phyloP scores from a whole-genome alignment of 2,888 invertebrate genomes.

The Scaptomyza tumidula region DNA sequence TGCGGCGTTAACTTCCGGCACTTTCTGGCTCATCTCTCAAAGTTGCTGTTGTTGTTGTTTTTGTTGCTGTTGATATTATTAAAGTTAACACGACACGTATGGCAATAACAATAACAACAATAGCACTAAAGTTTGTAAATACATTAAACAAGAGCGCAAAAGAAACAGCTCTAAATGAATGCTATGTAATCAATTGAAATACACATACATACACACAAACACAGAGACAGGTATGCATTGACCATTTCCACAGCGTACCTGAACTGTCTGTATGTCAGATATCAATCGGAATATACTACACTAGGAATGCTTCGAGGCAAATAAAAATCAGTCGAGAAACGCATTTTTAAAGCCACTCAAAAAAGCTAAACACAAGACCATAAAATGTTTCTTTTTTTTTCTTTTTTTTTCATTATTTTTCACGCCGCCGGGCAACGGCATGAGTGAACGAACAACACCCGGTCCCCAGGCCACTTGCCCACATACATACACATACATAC shows the following conservation, averaged over 20 bases:
- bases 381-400: conserved; percentile 51
- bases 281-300: conserved; percentile 70
- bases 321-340: conserved; percentile 73
- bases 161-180: conserved; percentile 27
- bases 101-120: conserved; percentile 45
- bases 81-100: conserved; percentile 55
- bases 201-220: conserved; percentile 9
- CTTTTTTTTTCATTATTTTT: conserved; percentile 34
- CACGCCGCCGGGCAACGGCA: conserved; percentile 46
- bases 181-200: conserved; percentile 42
- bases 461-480: conserved; percentile 33
- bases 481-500: conserved; percentile 8
- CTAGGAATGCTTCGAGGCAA: conserved; percentile 59
- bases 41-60: conserved; percentile 6
- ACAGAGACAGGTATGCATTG: conserved; percentile 6
- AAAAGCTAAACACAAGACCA: conserved; percentile 68
- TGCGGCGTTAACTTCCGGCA: conserved; percentile 70
- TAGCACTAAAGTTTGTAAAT: conserved; percentile 31
- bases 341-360: conserved; percentile 74
- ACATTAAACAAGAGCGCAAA: conserved; percentile 28
- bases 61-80: conserved; percentile 28
- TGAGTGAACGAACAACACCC: conserved; percentile 13
- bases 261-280: conserved; percentile 19
- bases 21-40: conserved; percentile 69
- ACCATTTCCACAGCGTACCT: no score